Base-by-base conservation (phyloP, 2,888 invertebrate genomes). In the Tetanocera ferruginea region DNA sequence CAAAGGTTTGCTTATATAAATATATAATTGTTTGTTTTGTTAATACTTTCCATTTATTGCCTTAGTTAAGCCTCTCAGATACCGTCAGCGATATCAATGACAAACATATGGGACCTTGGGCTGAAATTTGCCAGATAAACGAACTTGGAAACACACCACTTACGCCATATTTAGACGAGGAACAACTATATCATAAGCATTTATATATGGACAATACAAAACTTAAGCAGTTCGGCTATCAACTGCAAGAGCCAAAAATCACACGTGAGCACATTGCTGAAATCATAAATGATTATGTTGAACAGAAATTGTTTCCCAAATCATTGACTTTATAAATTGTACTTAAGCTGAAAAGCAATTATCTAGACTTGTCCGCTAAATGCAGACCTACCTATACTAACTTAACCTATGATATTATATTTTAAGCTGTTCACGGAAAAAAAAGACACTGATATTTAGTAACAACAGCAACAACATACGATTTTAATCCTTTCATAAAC, bases 41-140 rank as follows among this genome's bases (percentile, higher is more conserved):
- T 31, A 19, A 9, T 4, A 49, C 23, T 2, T 25, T 72, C 9
- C 23, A 64, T 34, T 51, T 8, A 55, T 17, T 64, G 51, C 81
- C 85, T 83, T 87, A 96, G 96, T 91, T 92, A 64, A 96, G 97
- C 90, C 93, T 96, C 90, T 92, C 92, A 1, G 93, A 93, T 9
- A 94, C 96, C 5, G 95, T 96, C 0, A 96, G 97, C 83, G 97
- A 97, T 85, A 96, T 96, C 0, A 98, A 98, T 89, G 97, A 98
- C 90, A 97, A 97, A 88, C 98, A 98, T 89, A 92, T 97, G 91
- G 93, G 93, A 0, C 97, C 97, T 23, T 98, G 98, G 98, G 97
- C 97, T 0, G 95, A 95, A 86, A 93, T 95, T 37, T 97, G 97
- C 87, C 92, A 93, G 81, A 91, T 91, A 80, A 94, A 95, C 88